Evolutionary conservation across 2,113 vertebrate genomes (phyloP).

Genomic region (Phrynocephalus versicolor): DNA sequence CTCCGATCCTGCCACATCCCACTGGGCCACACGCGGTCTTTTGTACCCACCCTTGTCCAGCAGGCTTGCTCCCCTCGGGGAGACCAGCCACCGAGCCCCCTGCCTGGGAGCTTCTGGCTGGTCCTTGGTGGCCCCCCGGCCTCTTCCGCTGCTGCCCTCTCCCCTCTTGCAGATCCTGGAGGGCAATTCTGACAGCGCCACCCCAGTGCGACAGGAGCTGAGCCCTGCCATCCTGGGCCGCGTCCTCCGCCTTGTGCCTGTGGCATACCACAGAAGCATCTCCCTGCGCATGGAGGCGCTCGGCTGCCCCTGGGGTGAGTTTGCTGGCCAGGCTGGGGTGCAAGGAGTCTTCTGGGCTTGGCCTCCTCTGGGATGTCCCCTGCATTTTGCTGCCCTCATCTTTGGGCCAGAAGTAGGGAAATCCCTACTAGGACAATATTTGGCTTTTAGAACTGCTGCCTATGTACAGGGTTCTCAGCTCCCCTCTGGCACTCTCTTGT

Average conservation of each 20-base stretch:
- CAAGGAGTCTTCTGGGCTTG: background rate
- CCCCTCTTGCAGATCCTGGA: conserved; percentile 73
- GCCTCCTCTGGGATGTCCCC: background rate
- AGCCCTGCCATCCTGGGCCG: conserved; percentile 71
- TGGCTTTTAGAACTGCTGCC: no score
- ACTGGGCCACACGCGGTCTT: background rate
- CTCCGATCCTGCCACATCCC: no score
- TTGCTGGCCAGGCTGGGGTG: background rate
- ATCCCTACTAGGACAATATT: background rate
- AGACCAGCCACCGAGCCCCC: accelerated
- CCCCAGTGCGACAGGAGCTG: conserved; percentile 74
- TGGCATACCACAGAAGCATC: conserved; percentile 76
- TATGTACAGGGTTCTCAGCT: background rate
- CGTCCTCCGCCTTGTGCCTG: conserved; percentile 78
- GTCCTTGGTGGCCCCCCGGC: background rate
- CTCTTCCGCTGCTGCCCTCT: background rate
- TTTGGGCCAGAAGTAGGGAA: background rate
- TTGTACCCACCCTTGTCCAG: background rate
- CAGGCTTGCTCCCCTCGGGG: background rate
- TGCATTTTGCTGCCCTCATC: background rate
- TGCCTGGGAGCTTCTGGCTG: background rate
- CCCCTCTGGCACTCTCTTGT: background rate
- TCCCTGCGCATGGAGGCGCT: conserved; percentile 79
- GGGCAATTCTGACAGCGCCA: conserved; percentile 74
- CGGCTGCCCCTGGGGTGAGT: conserved; percentile 78